These are phyloP conservation scores for Hylaeus volcanicus DNA, from an alignment of 1,140 invertebrate species.

Conservation along the genomic window DNA sequence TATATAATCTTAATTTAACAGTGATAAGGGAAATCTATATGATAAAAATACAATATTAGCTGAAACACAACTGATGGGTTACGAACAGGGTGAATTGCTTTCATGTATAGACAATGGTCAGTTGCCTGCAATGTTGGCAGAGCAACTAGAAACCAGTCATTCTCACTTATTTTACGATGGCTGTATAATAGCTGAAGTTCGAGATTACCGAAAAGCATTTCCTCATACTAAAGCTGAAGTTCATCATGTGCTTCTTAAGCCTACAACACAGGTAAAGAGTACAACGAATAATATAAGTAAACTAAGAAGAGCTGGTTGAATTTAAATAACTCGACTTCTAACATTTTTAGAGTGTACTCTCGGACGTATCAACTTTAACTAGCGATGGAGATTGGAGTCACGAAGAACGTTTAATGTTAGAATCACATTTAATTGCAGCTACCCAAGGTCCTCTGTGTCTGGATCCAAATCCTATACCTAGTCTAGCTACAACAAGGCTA, in stretches of 20 bases:
- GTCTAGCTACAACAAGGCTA: constrained; percentile 86
- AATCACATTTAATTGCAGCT: constrained; percentile 91
- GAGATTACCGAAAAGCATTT: constrained; percentile 91
- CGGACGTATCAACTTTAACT: constrained; percentile 87
- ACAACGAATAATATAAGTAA: neutral
- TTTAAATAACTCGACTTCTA: neutral
- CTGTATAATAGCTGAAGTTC: constrained; percentile 94
- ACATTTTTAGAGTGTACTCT: constrained; percentile 84
- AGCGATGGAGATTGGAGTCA: constrained; percentile 86
- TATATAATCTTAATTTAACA: constrained; percentile 55
- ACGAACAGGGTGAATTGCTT: constrained; percentile 88
- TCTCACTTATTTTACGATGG: constrained; percentile 94
- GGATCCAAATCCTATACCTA: constrained; percentile 91
- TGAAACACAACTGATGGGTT: constrained; percentile 88
- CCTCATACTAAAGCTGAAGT: constrained; percentile 85
- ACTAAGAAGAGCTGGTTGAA: neutral
- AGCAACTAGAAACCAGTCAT: constrained; percentile 90
- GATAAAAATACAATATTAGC: constrained; percentile 84
- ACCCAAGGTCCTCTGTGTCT: constrained; percentile 92
- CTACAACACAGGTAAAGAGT: constrained; percentile 88
- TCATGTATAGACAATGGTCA: constrained; percentile 92
- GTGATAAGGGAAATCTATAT: constrained; percentile 76
- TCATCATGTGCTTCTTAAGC: constrained; percentile 93
- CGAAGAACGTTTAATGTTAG: constrained; percentile 89
- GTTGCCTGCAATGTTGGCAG: constrained; percentile 91